Percentiles rank a stretch among this genome's conserved stretches.
Evolutionary conservation across 2,888 invertebrate genomes (phyloP).

Genomic region (Mesochorus sp.): DNA sequence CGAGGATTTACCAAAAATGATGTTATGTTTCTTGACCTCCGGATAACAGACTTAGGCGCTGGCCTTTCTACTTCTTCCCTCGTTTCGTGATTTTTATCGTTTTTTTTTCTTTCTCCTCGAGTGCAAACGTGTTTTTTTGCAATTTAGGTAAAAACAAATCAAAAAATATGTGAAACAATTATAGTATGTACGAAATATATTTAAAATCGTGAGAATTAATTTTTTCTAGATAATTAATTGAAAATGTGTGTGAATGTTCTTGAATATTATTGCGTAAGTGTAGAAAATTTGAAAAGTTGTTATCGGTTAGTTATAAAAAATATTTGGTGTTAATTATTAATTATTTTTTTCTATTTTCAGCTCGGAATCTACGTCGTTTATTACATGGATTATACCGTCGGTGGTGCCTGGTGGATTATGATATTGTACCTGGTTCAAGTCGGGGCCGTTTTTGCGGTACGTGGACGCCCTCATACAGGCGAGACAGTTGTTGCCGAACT

Average conservation of each 20-base stretch:
- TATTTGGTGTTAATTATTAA: too few species aligned
- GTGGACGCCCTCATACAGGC: slow-evolving; percentile 93
- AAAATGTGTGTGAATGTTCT: too few species aligned
- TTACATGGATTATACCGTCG: slow-evolving; percentile 92
- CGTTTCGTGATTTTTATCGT: slow-evolving; percentile 25
- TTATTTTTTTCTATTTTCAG: slow-evolving; percentile 80
- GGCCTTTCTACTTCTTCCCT: slow-evolving; percentile 53
- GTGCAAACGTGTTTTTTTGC: neutral
- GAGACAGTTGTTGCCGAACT: slow-evolving; percentile 87
- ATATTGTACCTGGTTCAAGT: slow-evolving; percentile 90
- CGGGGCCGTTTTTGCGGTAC: slow-evolving; percentile 92
- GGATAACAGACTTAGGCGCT: slow-evolving; percentile 71
- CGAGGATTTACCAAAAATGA: slow-evolving; percentile 85
- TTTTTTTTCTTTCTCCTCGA: too few species aligned
- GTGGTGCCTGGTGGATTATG: slow-evolving; percentile 94
- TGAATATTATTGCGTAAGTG: too few species aligned
- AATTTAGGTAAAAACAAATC: neutral
- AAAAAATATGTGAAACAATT: neutral
- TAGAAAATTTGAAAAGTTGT: too few species aligned
- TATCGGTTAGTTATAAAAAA: too few species aligned
- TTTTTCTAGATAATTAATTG: too few species aligned
- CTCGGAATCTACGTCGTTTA: slow-evolving; percentile 92
- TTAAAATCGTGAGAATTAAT: too few species aligned
- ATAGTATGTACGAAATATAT: neutral
- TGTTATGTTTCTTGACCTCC: slow-evolving; percentile 85